Evolutionary conservation across 2,797 vertebrate genomes (phyloP).

Genomic region (Darevskia nairensis): DNA sequence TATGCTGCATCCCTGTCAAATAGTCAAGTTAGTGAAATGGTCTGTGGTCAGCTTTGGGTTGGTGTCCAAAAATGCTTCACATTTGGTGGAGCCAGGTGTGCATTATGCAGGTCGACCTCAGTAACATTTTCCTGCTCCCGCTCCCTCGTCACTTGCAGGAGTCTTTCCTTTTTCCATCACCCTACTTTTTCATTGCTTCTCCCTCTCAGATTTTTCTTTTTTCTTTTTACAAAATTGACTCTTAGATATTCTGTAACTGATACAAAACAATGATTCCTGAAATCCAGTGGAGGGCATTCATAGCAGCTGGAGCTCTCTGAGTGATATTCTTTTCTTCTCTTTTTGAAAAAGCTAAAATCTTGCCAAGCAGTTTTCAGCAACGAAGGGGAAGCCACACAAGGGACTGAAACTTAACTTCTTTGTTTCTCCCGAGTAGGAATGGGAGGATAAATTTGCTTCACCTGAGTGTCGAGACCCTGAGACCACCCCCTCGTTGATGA

Average conservation of each 20-base stretch:
- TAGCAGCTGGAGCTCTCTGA: not conserved
- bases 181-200: not conserved
- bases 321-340: not conserved
- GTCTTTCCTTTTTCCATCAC: not conserved
- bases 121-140: not conserved
- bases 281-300: not conserved
- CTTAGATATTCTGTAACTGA: not conserved
- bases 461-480: too few relatives aligned
- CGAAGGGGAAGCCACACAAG: not conserved
- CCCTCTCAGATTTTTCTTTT: not conserved
- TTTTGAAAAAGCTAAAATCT: not conserved
- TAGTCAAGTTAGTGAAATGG: not conserved
- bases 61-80: not conserved
- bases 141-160: not conserved
- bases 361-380: not conserved
- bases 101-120: not conserved
- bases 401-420: too few relatives aligned
- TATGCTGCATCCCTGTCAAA: not conserved
- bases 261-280: not conserved
- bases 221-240: not conserved
- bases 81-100: not conserved
- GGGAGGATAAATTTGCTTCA: not conserved
- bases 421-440: not conserved
- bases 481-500: too few relatives aligned
- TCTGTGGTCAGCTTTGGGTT: not conserved